Conservation (phyloP, 2,113 vertebrate species). For the Grammatotria lemairii region DNA sequence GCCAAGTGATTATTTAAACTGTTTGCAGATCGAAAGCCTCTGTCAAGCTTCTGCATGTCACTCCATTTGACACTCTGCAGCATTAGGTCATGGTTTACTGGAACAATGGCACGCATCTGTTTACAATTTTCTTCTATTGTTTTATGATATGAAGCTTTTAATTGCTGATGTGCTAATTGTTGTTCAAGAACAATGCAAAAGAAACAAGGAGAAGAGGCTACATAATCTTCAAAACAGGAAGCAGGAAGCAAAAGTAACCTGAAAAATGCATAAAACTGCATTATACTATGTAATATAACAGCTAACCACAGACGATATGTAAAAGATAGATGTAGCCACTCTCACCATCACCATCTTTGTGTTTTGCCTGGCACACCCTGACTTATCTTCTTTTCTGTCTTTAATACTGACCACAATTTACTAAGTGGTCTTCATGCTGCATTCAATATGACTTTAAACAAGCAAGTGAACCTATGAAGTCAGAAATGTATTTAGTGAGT, state of each 20-base stretch:
- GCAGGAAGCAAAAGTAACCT: neutral
- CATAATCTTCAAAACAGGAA: neutral
- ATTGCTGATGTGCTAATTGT: neutral
- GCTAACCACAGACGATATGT: neutral
- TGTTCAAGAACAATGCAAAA: neutral
- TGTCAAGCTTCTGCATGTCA: neutral
- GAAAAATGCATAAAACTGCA: neutral
- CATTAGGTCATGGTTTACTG: neutral
- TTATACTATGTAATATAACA: neutral
- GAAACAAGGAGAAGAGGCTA: neutral
- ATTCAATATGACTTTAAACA: neutral
- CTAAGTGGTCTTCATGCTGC: neutral
- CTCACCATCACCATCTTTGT: neutral
- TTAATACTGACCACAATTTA: neutral
- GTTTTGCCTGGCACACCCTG: neutral
- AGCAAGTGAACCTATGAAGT: rapidly evolving
- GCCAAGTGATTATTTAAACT: neutral
- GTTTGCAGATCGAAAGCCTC: neutral
- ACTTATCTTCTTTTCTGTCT: neutral
- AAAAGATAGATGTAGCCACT: neutral
- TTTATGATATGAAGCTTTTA: neutral
- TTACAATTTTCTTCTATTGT: neutral
- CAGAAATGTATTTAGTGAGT: neutral
- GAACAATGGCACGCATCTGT: neutral
- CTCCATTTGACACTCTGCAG: neutral